phyloP scores from a whole-genome alignment of 2,888 invertebrate species.

The Torymus tubicola region DNA sequence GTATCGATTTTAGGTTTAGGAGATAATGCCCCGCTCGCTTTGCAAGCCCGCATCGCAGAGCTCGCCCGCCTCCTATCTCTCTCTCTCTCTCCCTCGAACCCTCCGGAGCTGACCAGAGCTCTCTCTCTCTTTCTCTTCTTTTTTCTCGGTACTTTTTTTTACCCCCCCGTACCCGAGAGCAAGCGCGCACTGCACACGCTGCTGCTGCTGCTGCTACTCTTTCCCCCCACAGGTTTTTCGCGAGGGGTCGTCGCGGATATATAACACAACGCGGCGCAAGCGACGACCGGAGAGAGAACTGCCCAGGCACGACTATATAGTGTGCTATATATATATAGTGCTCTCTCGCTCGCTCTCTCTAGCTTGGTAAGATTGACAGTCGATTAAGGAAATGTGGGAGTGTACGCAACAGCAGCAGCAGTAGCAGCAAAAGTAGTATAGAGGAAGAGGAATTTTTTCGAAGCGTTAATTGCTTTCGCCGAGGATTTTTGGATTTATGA shows the following conservation, averaged over 20 bases:
- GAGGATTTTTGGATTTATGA: too few relatives aligned
- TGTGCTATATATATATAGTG: too few relatives aligned
- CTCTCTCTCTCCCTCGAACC: constrained; percentile 4
- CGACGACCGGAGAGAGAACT: constrained; percentile 5
- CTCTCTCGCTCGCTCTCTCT: neutral
- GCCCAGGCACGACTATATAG: neutral
- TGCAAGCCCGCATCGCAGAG: constrained; percentile 58
- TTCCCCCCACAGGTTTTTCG: constrained; percentile 36
- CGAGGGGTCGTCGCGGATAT: too few relatives aligned
- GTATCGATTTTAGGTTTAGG: constrained; percentile 71
- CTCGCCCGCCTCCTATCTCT: constrained; percentile 44
- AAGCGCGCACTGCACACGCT: constrained; percentile 10
- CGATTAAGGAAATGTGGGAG: constrained; percentile 42
- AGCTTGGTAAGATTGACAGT: constrained; percentile 44
- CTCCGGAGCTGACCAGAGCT: constrained; percentile 50
- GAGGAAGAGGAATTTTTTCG: too few relatives aligned
- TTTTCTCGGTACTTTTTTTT: constrained; percentile 49
- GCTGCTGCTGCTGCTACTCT: constrained; percentile 16
- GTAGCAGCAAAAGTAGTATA: too few relatives aligned
- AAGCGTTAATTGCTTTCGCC: too few relatives aligned
- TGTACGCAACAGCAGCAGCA: too few relatives aligned
- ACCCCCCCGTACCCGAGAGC: neutral
- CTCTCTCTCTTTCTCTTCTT: constrained; percentile 45
- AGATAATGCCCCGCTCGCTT: constrained; percentile 66
- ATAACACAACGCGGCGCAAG: constrained; percentile 11